Percentiles rank a stretch among this genome's conserved stretches.
phyloP scores from a whole-genome alignment of 2,113 vertebrate genomes.

The Hyaena hyaena region DNA sequence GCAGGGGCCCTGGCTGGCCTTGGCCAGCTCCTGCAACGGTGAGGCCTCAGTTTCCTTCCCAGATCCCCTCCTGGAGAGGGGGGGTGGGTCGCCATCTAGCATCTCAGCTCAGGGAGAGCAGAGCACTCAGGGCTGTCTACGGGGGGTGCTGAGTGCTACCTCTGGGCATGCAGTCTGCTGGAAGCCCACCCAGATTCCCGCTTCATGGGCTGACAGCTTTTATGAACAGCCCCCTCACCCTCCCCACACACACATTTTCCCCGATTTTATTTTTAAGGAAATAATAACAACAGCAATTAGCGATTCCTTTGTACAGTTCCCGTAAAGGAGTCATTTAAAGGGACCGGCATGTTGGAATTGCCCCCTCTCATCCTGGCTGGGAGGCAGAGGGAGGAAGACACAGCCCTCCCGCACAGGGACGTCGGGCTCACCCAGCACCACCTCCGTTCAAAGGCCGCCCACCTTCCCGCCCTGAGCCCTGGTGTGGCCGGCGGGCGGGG shows the following conservation, averaged over 20 bases:
- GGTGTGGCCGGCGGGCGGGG: not conserved
- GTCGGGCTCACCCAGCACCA: conserved; percentile 36
- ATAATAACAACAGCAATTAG: conserved; percentile 62
- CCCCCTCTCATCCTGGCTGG: not conserved
- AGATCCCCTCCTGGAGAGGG: not conserved
- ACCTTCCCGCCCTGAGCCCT: not conserved
- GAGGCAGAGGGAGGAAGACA: conserved; percentile 33
- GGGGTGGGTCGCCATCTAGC: not conserved
- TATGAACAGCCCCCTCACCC: not conserved
- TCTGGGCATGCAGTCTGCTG: conserved; percentile 9
- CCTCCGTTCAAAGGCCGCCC: conserved; percentile 31
- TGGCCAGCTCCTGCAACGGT: not conserved
- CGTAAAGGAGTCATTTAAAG: conserved; percentile 75
- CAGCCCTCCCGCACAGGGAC: conserved; percentile 16
- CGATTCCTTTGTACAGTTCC: conserved; percentile 61
- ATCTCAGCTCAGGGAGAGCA: not conserved
- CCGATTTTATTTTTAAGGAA: conserved; percentile 69
- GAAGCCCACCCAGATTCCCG: not conserved
- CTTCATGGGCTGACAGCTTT: conserved; percentile 40
- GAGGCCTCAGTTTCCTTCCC: not conserved
- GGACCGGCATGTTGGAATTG: not conserved
- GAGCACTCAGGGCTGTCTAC: not conserved
- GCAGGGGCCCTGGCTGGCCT: not conserved
- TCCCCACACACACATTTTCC: not conserved
- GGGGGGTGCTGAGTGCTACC: conserved; percentile 38